Conservation (phyloP, 1,140 invertebrate genomes). For the Lysiphlebus fabarum region DNA sequence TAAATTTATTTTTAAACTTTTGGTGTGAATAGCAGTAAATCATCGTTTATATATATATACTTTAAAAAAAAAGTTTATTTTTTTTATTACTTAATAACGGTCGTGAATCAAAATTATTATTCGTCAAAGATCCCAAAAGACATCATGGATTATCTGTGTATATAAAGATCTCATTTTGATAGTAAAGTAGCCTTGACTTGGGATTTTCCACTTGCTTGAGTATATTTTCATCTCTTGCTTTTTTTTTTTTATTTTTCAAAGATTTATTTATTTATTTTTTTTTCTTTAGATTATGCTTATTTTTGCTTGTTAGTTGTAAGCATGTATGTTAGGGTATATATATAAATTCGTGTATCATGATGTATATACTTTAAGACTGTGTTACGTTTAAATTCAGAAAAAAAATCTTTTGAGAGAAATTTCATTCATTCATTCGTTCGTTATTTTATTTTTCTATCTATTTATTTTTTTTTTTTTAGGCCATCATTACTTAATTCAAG, state of each 20-base stretch:
- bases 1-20: no score
- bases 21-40: constrained; percentile 30
- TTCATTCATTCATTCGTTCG: neutral
- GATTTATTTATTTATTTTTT: neutral
- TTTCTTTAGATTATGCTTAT: neutral
- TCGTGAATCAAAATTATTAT: constrained; percentile 42
- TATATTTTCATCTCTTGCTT: constrained; percentile 14
- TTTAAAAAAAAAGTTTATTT: constrained; percentile 17
- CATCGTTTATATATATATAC: constrained; percentile 44
- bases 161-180: no score
- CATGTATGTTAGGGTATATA: no score
- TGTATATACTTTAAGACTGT: no score
- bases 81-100: constrained; percentile 27
- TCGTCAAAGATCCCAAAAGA: constrained; percentile 30
- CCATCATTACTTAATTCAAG: constrained; percentile 4
- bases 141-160: no score
- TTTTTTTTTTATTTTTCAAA: neutral
- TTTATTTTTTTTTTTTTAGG: neutral
- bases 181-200: no score
- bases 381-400: no score
- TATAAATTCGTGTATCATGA: no score
- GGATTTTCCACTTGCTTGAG: neutral
- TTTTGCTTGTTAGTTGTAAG: no score
- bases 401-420: neutral
- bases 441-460: neutral